Evolutionary conservation across 1,140 invertebrate species (phyloP).

Genomic region (Sminthurides bifidus): DNA sequence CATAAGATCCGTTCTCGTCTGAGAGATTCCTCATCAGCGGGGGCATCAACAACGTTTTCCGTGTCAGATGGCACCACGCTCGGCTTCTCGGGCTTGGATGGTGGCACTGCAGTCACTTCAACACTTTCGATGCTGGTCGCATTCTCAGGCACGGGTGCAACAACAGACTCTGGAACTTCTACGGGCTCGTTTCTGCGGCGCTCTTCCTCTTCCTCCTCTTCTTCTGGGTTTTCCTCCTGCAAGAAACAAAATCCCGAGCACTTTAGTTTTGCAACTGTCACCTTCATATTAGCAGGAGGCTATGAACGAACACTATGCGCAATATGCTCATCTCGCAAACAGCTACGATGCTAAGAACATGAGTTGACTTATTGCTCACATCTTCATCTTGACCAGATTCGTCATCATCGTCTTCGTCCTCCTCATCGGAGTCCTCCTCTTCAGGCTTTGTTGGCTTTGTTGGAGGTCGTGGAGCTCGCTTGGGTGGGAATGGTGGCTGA

Average conservation of each 20-base stretch:
- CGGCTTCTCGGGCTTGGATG: constrained; percentile 9
- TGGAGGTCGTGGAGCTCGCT: constrained; percentile 4
- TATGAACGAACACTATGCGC: no score
- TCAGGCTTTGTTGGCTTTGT: constrained; percentile 4
- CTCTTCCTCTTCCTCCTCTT: constrained; percentile 18
- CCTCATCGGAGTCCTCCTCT: constrained; percentile 21
- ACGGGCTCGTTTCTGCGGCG: constrained; percentile 22
- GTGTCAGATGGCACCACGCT: no score
- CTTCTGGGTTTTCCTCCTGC: constrained; percentile 18
- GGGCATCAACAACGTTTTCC: background rate
- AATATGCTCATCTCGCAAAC: no score
- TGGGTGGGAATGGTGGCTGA: constrained; percentile 28
- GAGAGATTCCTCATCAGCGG: background rate
- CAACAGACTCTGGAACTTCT: background rate
- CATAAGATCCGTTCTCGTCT: constrained; percentile 1
- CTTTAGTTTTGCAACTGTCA: no score
- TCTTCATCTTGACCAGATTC: constrained; percentile 18
- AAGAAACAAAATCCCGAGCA: no score
- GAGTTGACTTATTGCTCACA: no score
- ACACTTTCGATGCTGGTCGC: constrained; percentile 13
- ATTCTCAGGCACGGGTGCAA: constrained; percentile 1
- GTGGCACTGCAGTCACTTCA: constrained; percentile 8
- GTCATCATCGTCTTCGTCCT: constrained; percentile 25
- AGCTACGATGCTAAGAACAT: no score
- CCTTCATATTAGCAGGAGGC: no score